A percentile compares a stretch with the other conserved stretches of the same genome.
Evolutionary conservation across 2,888 invertebrate genomes (phyloP).

Genomic region (Andrena trimmerana): DNA sequence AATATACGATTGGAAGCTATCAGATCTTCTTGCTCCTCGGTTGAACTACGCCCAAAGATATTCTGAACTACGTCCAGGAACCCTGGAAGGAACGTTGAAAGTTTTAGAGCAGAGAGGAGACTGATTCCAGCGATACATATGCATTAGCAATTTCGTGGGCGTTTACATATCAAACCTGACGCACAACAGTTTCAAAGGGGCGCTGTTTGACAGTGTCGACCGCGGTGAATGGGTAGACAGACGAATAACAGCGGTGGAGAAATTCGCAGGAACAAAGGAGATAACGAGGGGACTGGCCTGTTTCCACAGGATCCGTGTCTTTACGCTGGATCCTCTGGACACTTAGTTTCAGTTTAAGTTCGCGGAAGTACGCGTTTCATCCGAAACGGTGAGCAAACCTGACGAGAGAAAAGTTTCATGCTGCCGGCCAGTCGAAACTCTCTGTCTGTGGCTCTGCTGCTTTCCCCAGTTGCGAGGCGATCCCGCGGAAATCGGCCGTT

Average conservation of each 20-base stretch:
- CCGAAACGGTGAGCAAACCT: slow-evolving; percentile 32
- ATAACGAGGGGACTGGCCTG: slow-evolving; percentile 54
- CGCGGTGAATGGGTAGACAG: slow-evolving; percentile 4
- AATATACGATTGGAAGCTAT: too few relatives aligned
- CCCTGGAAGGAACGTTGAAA: background rate
- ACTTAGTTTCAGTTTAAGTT: slow-evolving; percentile 67
- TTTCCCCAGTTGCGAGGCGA: slow-evolving; percentile 30
- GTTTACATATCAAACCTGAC: slow-evolving; percentile 24
- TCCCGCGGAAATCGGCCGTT: slow-evolving; percentile 56
- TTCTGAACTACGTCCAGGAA: too few relatives aligned
- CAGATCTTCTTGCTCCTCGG: too few relatives aligned
- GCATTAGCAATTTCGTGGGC: slow-evolving; percentile 15
- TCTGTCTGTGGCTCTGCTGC: slow-evolving; percentile 14
- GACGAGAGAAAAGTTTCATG: slow-evolving; percentile 37
- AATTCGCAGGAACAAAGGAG: slow-evolving; percentile 52
- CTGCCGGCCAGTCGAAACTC: slow-evolving; percentile 31
- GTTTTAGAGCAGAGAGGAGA: background rate
- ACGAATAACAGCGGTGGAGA: slow-evolving; percentile 55
- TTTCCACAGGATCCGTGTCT: slow-evolving; percentile 49
- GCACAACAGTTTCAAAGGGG: slow-evolving; percentile 11
- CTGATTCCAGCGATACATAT: slow-evolving; percentile 9
- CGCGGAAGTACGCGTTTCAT: slow-evolving; percentile 17
- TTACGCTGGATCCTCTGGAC: slow-evolving; percentile 43
- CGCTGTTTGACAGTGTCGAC: slow-evolving; percentile 29
- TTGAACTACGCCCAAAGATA: too few relatives aligned